Evolutionary conservation across 2,888 invertebrate genomes (phyloP), one percentile per base, ranked within the genome.

Genomic region (Eupithecia pulchellata): DNA sequence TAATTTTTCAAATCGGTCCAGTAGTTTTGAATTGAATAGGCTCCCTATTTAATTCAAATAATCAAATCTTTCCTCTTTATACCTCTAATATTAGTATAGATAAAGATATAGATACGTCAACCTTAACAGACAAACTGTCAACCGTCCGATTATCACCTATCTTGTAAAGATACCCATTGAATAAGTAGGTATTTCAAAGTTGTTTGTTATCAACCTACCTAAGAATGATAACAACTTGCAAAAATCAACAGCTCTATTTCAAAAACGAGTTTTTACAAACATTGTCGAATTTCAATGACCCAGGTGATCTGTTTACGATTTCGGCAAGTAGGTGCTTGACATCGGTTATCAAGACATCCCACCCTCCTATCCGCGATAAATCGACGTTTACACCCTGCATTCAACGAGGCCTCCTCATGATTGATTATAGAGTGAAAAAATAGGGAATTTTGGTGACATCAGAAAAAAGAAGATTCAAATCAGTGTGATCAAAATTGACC

Each of bases 391-490:
- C 66, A 32, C 68, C 61, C 69, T 60, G 64, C 39, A 68, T 73
- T 72, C 68, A 74, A 75, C 70, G 67, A 66, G 62, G 27, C 60
- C 66, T 65, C 72, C 63, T 66, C 69, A 66, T 76, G 78, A 78
- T 78, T 78, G 75, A 78, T 78, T 75, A 66, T 68, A 67, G 72
- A 73, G 47, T 64, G 66, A 73, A 69, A 67, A 71, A 71, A 68
- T 61, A 60, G 60, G 47, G 58, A 32, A 32, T 65, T 65, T 55
- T 4, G 17, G 55, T 34, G 25, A 64, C 47, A 30, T 47, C 39
- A 39, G 42, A 13, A 9, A 47, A 30, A n/a, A 5, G 9, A 47
- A 29, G 58, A 64, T 64, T 64, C n/a, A 64, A 64, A 27, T 42
- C 57, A 29, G 52, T 52, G 20, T 52, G 25, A 13, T 52, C 52